Conservation (phyloP, 2,888 invertebrate species). For the Dicyrtomina minuta region DNA sequence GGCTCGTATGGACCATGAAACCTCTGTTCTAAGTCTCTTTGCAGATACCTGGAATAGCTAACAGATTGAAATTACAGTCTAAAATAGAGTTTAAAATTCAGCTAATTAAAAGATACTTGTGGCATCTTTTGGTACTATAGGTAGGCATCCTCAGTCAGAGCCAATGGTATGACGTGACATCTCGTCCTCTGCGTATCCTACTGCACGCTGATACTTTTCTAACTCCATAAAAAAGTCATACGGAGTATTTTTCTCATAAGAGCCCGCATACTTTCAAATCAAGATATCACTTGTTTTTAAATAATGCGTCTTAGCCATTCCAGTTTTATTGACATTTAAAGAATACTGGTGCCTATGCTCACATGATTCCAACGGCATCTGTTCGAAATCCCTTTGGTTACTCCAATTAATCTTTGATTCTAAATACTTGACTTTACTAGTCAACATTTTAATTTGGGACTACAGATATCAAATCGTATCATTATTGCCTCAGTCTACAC, state of each 20-base stretch:
- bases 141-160: conserved; percentile 35
- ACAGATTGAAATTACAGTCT: conserved; percentile 38
- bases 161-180: conserved; percentile 36
- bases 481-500: no score
- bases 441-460: no score
- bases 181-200: conserved; percentile 29
- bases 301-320: no score
- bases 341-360: no score
- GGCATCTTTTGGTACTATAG: conserved; percentile 35
- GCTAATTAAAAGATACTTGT: conserved; percentile 2
- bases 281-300: conserved; percentile 35
- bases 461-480: no score
- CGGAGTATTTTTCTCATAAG: conserved; percentile 35
- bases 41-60: conserved; percentile 32
- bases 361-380: no score
- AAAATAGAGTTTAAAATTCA: conserved; percentile 29
- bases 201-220: conserved; percentile 31
- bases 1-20: conserved; percentile 38
- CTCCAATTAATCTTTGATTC: no score
- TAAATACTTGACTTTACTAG: no score
- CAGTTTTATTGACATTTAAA: no score
- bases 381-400: no score
- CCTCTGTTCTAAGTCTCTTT: conserved; percentile 32
- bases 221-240: conserved; percentile 39
- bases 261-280: conserved; percentile 36